Conservation (phyloP, 1,140 invertebrate species). For the Pseudomyrmex pallidus region DNA sequence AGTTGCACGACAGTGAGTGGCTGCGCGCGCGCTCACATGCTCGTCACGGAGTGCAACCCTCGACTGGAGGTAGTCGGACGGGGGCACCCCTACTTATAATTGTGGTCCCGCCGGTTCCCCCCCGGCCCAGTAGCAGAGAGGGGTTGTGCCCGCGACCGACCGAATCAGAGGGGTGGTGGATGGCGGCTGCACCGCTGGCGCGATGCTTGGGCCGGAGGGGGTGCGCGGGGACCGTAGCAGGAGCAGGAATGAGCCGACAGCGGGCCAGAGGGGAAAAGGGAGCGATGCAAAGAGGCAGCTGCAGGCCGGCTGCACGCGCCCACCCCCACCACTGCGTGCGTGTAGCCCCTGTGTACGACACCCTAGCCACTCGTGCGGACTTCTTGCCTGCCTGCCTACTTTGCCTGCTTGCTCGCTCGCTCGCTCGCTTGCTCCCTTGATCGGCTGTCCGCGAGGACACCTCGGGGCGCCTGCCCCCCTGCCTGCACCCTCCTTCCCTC, state of each 20-base stretch:
- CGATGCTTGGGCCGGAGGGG: conserved; percentile 57
- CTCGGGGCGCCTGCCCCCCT: conserved; percentile 70
- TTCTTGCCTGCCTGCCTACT: conserved; percentile 56
- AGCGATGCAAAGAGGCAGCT: conserved; percentile 79
- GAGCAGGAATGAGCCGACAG: conserved; percentile 63
- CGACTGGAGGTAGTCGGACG: conserved; percentile 83
- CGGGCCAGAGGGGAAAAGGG: conserved; percentile 63
- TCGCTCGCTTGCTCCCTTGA: conserved; percentile 35
- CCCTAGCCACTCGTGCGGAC: conserved; percentile 73
- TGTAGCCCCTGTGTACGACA: conserved; percentile 68
- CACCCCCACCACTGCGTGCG: conserved; percentile 80
- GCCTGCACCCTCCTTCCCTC: conserved; percentile 65
- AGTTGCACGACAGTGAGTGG: conserved; percentile 14
- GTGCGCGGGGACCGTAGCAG: conserved; percentile 19
- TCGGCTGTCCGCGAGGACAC: conserved; percentile 63
- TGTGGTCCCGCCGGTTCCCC: conserved; percentile 75
- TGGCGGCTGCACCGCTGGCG: conserved; percentile 72
- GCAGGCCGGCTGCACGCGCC: conserved; percentile 85
- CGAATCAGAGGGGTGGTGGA: conserved; percentile 71
- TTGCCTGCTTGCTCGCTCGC: conserved; percentile 23
- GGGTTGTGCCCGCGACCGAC: conserved; percentile 59
- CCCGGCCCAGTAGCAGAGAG: conserved; percentile 18
- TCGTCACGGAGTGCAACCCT: conserved; percentile 80
- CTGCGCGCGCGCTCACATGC: conserved; percentile 52
- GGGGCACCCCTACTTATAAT: conserved; percentile 85